Conservation (phyloP, 53 echinoderm and acorn worm genomes). For the Arbacia lixula region DNA sequence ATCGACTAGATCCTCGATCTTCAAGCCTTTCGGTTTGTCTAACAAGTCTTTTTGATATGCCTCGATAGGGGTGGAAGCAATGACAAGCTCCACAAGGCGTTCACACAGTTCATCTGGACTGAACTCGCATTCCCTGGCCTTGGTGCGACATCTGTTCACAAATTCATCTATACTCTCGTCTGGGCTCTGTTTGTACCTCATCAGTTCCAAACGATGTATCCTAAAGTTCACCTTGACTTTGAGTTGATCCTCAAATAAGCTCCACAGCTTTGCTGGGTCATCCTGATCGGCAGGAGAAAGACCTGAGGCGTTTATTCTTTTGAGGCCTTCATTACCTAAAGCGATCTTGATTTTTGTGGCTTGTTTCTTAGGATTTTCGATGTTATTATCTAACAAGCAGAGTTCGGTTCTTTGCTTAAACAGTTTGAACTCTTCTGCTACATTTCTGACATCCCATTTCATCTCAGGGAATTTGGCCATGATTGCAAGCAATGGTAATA, state of each 20-base stretch:
- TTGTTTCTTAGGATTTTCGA: constrained; percentile 31
- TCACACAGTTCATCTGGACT: constrained; percentile 10
- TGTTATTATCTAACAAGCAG: constrained; percentile 48
- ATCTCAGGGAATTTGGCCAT: background rate
- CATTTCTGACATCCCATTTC: background rate
- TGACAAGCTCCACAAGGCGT: constrained; percentile 14
- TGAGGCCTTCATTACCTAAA: constrained; percentile 34
- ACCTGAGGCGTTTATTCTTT: constrained; percentile 56
- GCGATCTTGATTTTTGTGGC: constrained; percentile 56
- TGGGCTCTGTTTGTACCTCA: constrained; percentile 23
- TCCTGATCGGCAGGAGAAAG: constrained; percentile 30
- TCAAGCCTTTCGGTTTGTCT: constrained; percentile 20
- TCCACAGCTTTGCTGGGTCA: constrained; percentile 43
- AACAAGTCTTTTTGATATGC: constrained; percentile 17
- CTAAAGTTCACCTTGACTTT: constrained; percentile 60
- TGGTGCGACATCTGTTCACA: constrained; percentile 46
- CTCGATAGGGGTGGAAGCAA: constrained; percentile 8
- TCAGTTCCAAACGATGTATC: constrained; percentile 46
- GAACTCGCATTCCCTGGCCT: constrained; percentile 36
- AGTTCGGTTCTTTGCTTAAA: constrained; percentile 27
- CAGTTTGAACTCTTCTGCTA: background rate
- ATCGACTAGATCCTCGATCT: background rate
- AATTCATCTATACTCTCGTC: constrained; percentile 41
- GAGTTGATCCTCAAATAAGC: constrained; percentile 34
- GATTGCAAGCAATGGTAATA: too few species aligned